phyloP scores from a whole-genome alignment of 2,113 vertebrate genomes.

The Callaeas wilsoni region DNA sequence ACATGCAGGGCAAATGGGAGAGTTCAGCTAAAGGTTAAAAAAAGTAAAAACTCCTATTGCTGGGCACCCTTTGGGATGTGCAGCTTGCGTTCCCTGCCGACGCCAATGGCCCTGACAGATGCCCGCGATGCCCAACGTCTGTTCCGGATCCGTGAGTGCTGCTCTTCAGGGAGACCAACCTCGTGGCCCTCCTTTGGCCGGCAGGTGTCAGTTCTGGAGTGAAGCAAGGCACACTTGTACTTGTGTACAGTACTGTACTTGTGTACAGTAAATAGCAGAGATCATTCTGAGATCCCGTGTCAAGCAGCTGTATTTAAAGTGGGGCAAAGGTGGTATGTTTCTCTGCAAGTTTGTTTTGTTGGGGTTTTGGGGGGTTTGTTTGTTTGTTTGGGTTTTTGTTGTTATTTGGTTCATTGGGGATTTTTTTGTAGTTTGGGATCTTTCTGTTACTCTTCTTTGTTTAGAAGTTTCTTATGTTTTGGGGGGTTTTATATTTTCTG shows the following conservation, averaged over 20 bases:
- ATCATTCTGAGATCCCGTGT: neutral
- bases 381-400: neutral
- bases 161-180: neutral
- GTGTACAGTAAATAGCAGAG: neutral
- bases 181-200: neutral
- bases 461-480: neutral
- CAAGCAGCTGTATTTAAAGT: neutral
- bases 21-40: neutral
- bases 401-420: neutral
- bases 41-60: neutral
- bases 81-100: neutral
- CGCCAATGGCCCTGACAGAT: fast-evolving
- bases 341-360: neutral
- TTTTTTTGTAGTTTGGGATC: neutral
- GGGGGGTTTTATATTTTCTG: neutral
- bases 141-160: neutral
- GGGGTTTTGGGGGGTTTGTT: neutral
- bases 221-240: neutral
- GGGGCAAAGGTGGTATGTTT: neutral
- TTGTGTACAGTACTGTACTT: too few relatives aligned
- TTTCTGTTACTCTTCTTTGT: neutral
- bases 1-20: neutral
- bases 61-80: neutral
- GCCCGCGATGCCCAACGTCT: fast-evolving
- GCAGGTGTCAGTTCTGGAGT: neutral